Conservation (phyloP, 2,113 vertebrate genomes). For the Empidonax alnorum region DNA sequence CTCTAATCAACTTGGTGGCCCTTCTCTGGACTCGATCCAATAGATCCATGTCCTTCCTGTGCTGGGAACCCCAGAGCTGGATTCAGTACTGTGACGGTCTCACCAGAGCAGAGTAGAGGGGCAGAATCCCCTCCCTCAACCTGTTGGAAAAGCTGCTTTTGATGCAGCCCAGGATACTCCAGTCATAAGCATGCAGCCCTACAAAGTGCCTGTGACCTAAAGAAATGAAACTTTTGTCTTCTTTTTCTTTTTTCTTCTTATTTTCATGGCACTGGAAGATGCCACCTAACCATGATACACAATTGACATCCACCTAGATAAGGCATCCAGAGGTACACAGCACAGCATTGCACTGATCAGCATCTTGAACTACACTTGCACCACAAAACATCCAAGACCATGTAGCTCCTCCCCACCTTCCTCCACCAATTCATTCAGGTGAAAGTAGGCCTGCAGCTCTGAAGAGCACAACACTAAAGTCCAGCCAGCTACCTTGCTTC, state of each 20-base stretch:
- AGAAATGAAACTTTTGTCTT: background rate
- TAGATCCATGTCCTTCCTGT: background rate
- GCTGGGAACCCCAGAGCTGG: background rate
- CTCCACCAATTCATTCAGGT: background rate
- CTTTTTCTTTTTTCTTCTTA: background rate
- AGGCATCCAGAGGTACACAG: background rate
- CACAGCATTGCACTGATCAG: background rate
- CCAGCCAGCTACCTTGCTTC: background rate
- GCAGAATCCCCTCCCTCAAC: background rate
- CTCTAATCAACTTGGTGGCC: background rate
- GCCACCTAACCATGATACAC: background rate
- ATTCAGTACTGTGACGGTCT: background rate
- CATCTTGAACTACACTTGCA: background rate
- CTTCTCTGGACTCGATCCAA: background rate
- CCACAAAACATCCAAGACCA: background rate
- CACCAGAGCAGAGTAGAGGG: background rate
- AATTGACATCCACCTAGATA: background rate
- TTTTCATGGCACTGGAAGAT: background rate
- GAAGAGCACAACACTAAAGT: background rate
- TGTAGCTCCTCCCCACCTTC: fast-evolving
- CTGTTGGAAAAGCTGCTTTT: fast-evolving
- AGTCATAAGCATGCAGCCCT: background rate
- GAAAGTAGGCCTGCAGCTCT: background rate
- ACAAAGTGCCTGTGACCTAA: background rate
- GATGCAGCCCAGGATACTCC: background rate